Evolutionary conservation across 1,140 invertebrate species (phyloP).

Genomic region (Parapsyche elsis): DNA sequence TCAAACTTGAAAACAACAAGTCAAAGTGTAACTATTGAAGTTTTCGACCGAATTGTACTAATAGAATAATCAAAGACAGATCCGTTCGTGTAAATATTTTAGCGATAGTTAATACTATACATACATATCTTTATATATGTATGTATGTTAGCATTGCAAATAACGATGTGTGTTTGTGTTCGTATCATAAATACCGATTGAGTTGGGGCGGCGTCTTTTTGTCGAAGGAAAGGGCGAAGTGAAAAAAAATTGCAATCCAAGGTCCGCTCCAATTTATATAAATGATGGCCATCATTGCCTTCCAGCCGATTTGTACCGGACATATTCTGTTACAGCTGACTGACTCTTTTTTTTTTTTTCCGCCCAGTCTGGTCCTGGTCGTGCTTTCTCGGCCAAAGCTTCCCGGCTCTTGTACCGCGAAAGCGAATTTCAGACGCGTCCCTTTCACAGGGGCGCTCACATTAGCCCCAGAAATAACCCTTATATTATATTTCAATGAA

Average conservation of each 20-base stretch:
- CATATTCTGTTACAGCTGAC: slow-evolving; percentile 48
- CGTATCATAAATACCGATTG: background rate
- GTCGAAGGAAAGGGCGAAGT: background rate
- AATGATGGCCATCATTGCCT: slow-evolving; percentile 48
- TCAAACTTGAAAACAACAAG: too few species aligned
- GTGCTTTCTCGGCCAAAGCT: background rate
- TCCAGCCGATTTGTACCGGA: slow-evolving; percentile 49
- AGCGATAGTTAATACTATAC: background rate
- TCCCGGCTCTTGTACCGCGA: background rate
- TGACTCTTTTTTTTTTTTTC: slow-evolving; percentile 46
- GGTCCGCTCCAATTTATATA: slow-evolving; percentile 45
- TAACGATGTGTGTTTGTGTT: background rate
- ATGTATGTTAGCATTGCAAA: background rate
- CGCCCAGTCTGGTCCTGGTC: slow-evolving; percentile 5
- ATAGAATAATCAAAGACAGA: too few species aligned
- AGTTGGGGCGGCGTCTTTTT: background rate
- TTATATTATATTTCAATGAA: background rate
- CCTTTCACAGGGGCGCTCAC: slow-evolving; percentile 10
- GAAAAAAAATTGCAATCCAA: slow-evolving; percentile 39
- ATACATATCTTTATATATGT: background rate
- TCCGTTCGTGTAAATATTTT: too few species aligned
- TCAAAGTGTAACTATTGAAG: too few species aligned
- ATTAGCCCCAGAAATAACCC: background rate
- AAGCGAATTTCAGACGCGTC: slow-evolving; percentile 14
- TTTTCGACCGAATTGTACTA: too few species aligned